A percentile compares a stretch with the other conserved stretches of the same genome.
These are phyloP conservation scores for Lagopus muta DNA, from an alignment of 2,113 vertebrate species.

Conservation along the genomic window DNA sequence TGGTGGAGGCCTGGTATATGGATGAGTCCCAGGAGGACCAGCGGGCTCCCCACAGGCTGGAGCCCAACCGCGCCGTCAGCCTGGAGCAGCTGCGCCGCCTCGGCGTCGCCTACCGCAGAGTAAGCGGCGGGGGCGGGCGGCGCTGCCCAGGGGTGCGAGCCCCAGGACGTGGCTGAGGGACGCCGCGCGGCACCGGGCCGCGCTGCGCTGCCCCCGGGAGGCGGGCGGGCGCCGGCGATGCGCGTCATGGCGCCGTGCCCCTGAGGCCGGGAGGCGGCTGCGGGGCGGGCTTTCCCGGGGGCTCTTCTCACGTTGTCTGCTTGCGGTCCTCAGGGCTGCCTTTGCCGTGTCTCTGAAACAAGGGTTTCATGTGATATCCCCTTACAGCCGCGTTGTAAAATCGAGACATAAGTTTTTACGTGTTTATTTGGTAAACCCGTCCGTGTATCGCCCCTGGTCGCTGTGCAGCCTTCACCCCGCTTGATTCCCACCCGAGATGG, in stretches of 20 bases:
- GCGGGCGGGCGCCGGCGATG: accelerated
- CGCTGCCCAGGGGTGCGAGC: background rate
- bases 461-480: no score
- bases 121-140: background rate
- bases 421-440: no score
- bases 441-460: no score
- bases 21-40: conserved; percentile 55
- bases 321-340: no score
- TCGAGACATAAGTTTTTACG: background rate
- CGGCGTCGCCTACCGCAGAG: conserved; percentile 85
- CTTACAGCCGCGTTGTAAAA: background rate
- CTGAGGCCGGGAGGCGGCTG: background rate
- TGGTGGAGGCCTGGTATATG: conserved; percentile 65
- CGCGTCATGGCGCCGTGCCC: background rate
- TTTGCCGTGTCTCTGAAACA: background rate
- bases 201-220: background rate
- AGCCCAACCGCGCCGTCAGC: conserved; percentile 77
- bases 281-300: background rate
- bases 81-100: conserved; percentile 76
- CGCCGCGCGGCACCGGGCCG: background rate
- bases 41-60: conserved; percentile 40
- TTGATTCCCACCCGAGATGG: background rate
- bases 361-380: background rate
- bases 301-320: background rate
- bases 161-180: no score